phyloP scores from a whole-genome alignment of 2,797 vertebrate genomes.

The Onychomys arenicola region DNA sequence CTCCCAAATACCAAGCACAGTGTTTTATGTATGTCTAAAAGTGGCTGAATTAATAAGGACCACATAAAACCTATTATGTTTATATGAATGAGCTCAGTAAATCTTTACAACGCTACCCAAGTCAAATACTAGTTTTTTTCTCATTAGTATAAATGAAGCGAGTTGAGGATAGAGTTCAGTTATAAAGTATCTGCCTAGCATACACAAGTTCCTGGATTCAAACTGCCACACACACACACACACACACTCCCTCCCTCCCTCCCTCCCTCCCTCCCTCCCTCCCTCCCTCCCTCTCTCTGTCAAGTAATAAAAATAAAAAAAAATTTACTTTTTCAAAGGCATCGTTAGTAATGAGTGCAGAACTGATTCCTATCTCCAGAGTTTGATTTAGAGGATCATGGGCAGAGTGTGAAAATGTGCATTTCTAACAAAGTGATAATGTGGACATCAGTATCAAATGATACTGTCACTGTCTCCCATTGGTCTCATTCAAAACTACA shows the following conservation, averaged over 20 bases:
- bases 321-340: conserved; percentile 6
- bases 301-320: background rate
- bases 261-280: too few species aligned
- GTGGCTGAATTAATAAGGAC: background rate
- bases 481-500: background rate
- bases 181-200: background rate
- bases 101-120: background rate
- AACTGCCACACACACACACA: background rate
- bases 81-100: conserved; percentile 29
- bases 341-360: background rate
- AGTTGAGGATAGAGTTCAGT: background rate
- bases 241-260: background rate
- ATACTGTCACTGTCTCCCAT: background rate
- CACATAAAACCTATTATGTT: conserved; percentile 7
- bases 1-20: background rate
- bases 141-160: background rate
- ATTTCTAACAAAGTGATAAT: background rate
- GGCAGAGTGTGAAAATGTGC: background rate
- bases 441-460: background rate
- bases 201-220: background rate
- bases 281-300: too few species aligned
- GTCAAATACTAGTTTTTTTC: conserved; percentile 25
- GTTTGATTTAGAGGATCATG: background rate
- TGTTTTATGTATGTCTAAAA: conserved; percentile 1
- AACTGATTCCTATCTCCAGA: background rate